Conservation (phyloP, 1,140 invertebrate species). For the Akabosia matsudoensis region DNA sequence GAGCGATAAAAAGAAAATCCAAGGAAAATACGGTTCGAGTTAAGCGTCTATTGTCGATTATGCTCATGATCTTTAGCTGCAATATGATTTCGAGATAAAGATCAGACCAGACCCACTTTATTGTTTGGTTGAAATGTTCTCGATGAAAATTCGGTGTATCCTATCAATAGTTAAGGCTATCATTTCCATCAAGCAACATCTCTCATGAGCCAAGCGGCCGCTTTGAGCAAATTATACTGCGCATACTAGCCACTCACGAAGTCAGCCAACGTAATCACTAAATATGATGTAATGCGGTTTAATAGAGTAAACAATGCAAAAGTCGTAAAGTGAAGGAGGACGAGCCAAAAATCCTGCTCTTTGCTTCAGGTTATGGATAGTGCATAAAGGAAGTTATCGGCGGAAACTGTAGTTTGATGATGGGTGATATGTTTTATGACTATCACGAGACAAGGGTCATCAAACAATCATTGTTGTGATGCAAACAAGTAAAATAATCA, state of each 20-base stretch:
- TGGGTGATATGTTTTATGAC: conserved; percentile 22
- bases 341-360: neutral
- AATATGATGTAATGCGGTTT: conserved; percentile 5
- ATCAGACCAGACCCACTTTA: no score
- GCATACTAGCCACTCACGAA: conserved; percentile 8
- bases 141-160: neutral
- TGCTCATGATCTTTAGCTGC: no score
- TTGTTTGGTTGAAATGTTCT: neutral
- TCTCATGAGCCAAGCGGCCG: conserved; percentile 6
- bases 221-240: conserved; percentile 15
- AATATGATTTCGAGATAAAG: no score
- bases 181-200: neutral
- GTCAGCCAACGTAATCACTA: neutral
- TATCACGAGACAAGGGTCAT: conserved; percentile 16
- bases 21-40: no score
- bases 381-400: conserved; percentile 5
- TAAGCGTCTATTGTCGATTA: no score
- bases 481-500: neutral
- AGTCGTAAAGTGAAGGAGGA: neutral
- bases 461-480: neutral
- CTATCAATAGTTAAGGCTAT: neutral
- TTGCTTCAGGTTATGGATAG: neutral
- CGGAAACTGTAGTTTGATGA: conserved; percentile 8
- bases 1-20: no score
- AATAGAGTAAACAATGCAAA: conserved; percentile 10